phyloP scores from a whole-genome alignment of 2,888 invertebrate species.

The Rhagonycha lutea region DNA sequence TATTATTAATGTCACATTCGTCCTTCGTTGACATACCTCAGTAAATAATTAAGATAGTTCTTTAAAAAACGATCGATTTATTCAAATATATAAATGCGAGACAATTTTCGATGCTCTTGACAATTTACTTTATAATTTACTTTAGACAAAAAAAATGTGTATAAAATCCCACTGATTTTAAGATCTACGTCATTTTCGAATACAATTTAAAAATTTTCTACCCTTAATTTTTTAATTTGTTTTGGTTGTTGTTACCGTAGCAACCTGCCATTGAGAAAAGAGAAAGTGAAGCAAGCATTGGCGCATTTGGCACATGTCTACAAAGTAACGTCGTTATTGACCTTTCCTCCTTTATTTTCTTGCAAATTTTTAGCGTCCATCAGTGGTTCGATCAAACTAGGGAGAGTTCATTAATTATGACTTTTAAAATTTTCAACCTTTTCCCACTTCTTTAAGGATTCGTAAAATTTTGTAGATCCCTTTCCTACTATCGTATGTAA shows the following conservation, averaged over 20 bases:
- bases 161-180: neutral
- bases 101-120: neutral
- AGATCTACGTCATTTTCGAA: neutral
- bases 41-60: constrained; percentile 13
- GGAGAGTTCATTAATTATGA: too few relatives aligned
- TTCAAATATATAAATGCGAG: neutral
- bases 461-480: too few relatives aligned
- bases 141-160: neutral
- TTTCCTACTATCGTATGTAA: too few relatives aligned
- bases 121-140: neutral
- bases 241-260: neutral
- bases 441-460: too few relatives aligned
- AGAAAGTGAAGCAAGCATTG: neutral
- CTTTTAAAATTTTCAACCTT: too few relatives aligned
- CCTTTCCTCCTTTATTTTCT: neutral
- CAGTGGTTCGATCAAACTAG: too few relatives aligned
- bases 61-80: neutral
- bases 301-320: neutral
- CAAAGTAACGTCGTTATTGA: neutral
- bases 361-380: too few relatives aligned
- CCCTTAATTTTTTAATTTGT: neutral
- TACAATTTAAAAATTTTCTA: neutral
- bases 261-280: neutral
- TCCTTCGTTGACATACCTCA: constrained; percentile 18
- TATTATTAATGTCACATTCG: constrained; percentile 14